Conservation (phyloP, 2,113 vertebrate species). For the Campylomormyrus numenius region DNA sequence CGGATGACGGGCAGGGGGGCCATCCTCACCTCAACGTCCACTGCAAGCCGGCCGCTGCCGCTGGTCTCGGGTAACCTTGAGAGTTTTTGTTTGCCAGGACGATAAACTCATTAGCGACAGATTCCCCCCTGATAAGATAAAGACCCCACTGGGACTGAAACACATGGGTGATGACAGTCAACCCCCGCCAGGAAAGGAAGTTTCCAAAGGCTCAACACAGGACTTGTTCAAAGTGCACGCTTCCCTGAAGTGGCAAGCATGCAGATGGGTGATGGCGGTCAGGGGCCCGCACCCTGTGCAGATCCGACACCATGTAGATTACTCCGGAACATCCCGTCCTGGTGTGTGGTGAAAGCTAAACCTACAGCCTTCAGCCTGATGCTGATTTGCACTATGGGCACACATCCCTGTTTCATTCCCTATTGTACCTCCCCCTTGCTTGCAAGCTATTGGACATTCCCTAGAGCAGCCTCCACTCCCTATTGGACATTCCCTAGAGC, state of each 20-base stretch:
- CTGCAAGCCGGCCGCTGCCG: background rate
- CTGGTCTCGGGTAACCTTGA: conserved; percentile 26
- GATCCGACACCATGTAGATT: background rate
- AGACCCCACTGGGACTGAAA: conserved; percentile 34
- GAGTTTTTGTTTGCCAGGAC: conserved; percentile 17
- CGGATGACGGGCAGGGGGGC: background rate
- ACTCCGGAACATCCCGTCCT: background rate
- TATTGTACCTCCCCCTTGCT: background rate
- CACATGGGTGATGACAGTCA: conserved; percentile 41
- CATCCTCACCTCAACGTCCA: background rate
- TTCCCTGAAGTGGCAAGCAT: background rate
- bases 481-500: background rate
- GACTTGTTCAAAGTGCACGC: background rate
- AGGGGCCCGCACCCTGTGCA: background rate
- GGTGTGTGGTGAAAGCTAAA: background rate
- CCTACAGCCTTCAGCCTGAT: background rate
- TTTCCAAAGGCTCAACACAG: conserved; percentile 18
- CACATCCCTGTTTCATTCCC: background rate
- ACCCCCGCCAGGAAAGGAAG: conserved; percentile 51
- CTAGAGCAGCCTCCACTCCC: background rate
- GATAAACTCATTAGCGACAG: conserved; percentile 46
- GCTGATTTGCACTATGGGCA: background rate
- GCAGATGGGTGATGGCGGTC: background rate
- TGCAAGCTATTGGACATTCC: background rate
- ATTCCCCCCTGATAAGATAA: conserved; percentile 35